Evolutionary conservation across 2,888 invertebrate genomes (phyloP).

Genomic region (Heteromurus nitidus): DNA sequence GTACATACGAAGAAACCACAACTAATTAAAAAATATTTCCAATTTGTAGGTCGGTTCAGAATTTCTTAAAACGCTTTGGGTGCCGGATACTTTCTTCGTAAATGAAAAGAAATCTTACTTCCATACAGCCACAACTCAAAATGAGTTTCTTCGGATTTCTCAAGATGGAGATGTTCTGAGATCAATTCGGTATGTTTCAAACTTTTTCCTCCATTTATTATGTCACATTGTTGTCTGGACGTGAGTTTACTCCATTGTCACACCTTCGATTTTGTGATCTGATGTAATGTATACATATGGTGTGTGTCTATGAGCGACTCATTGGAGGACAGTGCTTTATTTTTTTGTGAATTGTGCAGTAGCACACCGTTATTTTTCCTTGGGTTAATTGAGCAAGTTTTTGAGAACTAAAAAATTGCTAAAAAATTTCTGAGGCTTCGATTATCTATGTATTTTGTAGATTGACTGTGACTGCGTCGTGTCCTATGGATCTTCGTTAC

Average conservation of each 20-base stretch:
- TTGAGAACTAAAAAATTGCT: too few relatives aligned
- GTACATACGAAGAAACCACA: too few relatives aligned
- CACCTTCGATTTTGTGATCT: too few relatives aligned
- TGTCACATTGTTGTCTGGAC: not conserved
- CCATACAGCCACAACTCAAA: slow-evolving; percentile 99
- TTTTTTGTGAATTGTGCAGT: too few relatives aligned
- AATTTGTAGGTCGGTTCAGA: slow-evolving; percentile 93
- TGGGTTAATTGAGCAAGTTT: too few relatives aligned
- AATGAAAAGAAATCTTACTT: slow-evolving; percentile 99
- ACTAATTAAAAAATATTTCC: too few relatives aligned
- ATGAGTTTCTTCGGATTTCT: slow-evolving; percentile 98
- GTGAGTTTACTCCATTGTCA: too few relatives aligned
- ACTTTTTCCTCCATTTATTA: not conserved
- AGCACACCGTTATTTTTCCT: too few relatives aligned
- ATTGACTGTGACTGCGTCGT: slow-evolving; percentile 74
- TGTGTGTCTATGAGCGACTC: too few relatives aligned
- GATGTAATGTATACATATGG: too few relatives aligned
- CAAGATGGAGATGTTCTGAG: slow-evolving; percentile 95
- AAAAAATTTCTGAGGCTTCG: too few relatives aligned
- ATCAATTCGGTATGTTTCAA: slow-evolving; percentile 90
- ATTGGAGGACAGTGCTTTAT: too few relatives aligned
- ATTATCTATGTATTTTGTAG: slow-evolving; percentile 66
- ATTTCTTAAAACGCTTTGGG: slow-evolving; percentile 96
- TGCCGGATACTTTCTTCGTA: slow-evolving; percentile 99
- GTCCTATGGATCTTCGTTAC: slow-evolving; percentile 74